Base-by-base conservation (phyloP, 2,797 vertebrate genomes). In the Spinus olivaceus region DNA sequence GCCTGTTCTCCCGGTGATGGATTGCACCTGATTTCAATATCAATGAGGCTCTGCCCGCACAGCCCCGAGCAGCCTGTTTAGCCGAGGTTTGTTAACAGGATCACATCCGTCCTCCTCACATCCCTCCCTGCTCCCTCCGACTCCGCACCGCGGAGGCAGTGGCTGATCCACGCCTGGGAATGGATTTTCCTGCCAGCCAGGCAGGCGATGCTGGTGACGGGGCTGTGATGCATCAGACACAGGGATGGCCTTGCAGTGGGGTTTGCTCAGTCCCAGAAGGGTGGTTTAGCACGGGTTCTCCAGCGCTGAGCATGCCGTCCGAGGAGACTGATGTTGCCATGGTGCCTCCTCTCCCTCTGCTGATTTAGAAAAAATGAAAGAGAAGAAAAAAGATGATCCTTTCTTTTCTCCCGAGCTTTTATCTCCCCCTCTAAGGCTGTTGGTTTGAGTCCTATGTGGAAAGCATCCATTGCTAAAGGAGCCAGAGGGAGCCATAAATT, bases 1-100 rank as follows among this genome's bases (percentile, higher is more conserved):
- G 96, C 97, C 97, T 97, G 97, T 97, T 97, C 59, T 30, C 71
- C 88, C 90, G 51, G 92, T 98, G 98, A 99, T 98, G 95, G 96
- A 97, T 97, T 97, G 98, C 98, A 90, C 96, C 97, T 98, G 96
- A 97, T 98, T 98, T 98, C 97, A 98, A 98, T 98, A 98, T 98
- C 98, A 98, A 98, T 97, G 96, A 94, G 56, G 54, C 65, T 61
- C 51, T 84, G 86, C 95, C 92, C 81, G 83, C 80, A 37, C 39
- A 56, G 86, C 76, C 19, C 53, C 50, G 0, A 73, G 90, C 88
- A 39, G 94, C 92, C 97, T 97, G 96, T 88, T 96, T 96, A 98
- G 92, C 70, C 0, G 7, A 49, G 81, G 89, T 97, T 98, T 97
- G 98, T 98, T 98, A 98, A 98, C 97, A 95, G 97, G 71, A 74